Evolutionary conservation across 2,797 vertebrate species (phyloP), one percentile per base, ranked within the genome.

Genomic region (Enteromius mattozi): DNA sequence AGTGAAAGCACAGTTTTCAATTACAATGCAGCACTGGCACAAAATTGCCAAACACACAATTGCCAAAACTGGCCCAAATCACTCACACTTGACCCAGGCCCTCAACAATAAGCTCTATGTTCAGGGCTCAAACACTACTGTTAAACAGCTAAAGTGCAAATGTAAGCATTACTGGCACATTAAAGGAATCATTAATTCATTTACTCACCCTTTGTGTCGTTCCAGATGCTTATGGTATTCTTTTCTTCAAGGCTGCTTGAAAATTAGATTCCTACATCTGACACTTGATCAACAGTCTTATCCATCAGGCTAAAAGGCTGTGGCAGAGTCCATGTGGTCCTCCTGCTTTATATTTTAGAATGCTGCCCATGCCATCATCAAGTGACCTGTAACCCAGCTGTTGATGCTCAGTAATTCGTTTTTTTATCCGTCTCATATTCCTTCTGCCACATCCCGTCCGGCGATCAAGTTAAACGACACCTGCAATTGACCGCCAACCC

Each of bases 381-480:
- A 19, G n/a, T 63, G 71, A 82, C 61, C 51, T 35, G 35, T 77
- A 45, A 69, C 47, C 24, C 35, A 14, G 72, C 80, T 74, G 69
- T 81, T 54, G 35, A 69, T 49, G 40, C 82, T 12, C 12, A 51
- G 17, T 69, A 65, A 75, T 51, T 65, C 0, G 1, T 37, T 37
- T 93, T 27, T 90, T 91, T 90, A 89, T 92, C 91, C 82, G 84
- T 91, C 92, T 92, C 91, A 91, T 90, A 92, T 93, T 93, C 92
- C 90, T 91, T 86, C 90, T 87, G 87, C 68, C 82, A 66, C 27
- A 66, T 76, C 47, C 86, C 85, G 86, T 89, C 87, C 35, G 33
- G 88, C 90, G 91, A 94, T 92, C 92, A 92, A 92, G 92, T 92
- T 93, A 94, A 95, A 93, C 90, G 90, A 92, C 93, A 93, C 93